Evolutionary conservation across 23 tunicate species (phyloP), one percentile per base, ranked within the genome.

Genomic region (Halocynthia aurantium): DNA sequence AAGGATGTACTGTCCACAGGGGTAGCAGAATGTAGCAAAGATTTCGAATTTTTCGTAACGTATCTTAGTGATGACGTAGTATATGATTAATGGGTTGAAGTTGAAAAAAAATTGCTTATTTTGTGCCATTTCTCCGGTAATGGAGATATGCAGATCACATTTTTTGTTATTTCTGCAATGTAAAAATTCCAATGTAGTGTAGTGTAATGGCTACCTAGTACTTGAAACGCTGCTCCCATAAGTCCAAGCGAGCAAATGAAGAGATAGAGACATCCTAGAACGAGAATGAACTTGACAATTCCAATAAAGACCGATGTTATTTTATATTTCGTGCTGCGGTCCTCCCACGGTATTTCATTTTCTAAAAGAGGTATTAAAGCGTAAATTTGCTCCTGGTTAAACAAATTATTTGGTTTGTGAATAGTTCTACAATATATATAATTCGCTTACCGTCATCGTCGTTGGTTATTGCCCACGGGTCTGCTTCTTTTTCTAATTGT

Each of bases 211-310:
- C 55, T 54, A 76, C 91, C 91, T 40, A 86, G 61, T 0, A 86
- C 76, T 81, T 86, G 91, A 53, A 86, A 86, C 0, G 76, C 81
- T 8, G 73, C 53, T 44, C 85, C 84, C 76, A 86, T 68, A 31
- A 86, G 54, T 31, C 91, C 77, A 17, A 86, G 57, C 6, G 85
- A 80, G 67, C 84, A 80, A 40, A 86, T 75, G 85, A 86, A 86
- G 44, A 86, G 81, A 53, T 86, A 86, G 20, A 86, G 81, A 81
- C 80, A 86, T 70, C 74, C 89, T 8, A 79, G 73, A 31, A 69
- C 82, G 7, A 77, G 68, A 55, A 76, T 57, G 13, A 84, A 17
- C 62, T 84, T 84, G 51, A 40, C 51, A 61, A 55, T 77, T 13
- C 72, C 74, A 10, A 67, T 31, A 6, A 53, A 15, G 6, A 83